Base-by-base conservation (phyloP, 2,797 vertebrate species). In the Spea hammondii region DNA sequence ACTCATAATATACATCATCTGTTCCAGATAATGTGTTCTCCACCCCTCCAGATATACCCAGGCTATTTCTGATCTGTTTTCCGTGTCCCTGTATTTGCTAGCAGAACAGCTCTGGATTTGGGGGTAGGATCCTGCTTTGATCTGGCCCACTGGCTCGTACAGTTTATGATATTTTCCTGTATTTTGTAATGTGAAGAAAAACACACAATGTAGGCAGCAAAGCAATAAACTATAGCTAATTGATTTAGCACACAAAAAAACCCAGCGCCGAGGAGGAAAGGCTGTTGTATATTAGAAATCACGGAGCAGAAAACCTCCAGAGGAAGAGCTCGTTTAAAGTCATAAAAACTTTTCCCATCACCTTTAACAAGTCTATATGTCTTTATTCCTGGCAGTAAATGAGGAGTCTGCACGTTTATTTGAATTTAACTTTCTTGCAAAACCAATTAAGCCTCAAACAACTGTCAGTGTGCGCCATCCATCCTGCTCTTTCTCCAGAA, bases 181-280 rank as follows among this genome's bases (percentile, higher is more conserved):
- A 53, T 59, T 47, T 81, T 81, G 74, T 53, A 76, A 60, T 54
- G 79, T 77, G 74, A 57, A 77, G 70, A 72, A 72, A 46, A 65
- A 81, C 67, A 77, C 74, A 73, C 79, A 68, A 69, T 72, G 79
- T 77, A 77, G 70, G 80, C 80, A 70, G 68, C 65, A 77, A 82
- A 82, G 75, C 80, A 77, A 82, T 82, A 82, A 82, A 82, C 80
- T 77, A 82, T 77, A 82, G 80, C 80, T 82, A 77, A 82, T 82
- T 82, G 80, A 77, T 77, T 82, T 70, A 82, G 70, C 70, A 44
- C 14, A 79, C 70, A 65, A 79, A 79, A 65, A 59, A 72, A 72
- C 47, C 8, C 55, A 48, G 70, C 53, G 51, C 55, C 46, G 64
- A 64, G 70, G 69, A 65, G 70, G 62, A 73, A 81, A 67, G 74